Percentiles rank a stretch among this genome's conserved stretches.
Evolutionary conservation across 2,797 vertebrate genomes (phyloP).

Genomic region (Danio kyathit): DNA sequence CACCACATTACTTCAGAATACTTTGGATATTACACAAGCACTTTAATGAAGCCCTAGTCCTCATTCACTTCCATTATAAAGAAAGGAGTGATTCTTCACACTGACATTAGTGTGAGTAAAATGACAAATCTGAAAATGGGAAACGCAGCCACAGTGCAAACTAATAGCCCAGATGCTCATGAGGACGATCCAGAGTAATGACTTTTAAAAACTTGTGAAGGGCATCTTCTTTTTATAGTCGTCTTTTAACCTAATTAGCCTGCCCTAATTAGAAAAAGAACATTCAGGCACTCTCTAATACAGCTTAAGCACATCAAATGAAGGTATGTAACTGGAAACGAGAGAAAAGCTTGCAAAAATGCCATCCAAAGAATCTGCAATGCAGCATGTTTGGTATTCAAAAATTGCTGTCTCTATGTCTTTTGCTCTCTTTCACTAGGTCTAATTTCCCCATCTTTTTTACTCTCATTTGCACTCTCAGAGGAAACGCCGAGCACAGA

Average conservation of each 20-base stretch:
- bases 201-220: slow-evolving; percentile 18
- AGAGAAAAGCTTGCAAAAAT: background rate
- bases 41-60: background rate
- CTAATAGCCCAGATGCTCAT: slow-evolving; percentile 25
- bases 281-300: background rate
- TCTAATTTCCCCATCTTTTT: slow-evolving; percentile 8
- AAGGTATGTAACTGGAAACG: background rate
- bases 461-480: slow-evolving; percentile 12
- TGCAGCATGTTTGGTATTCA: slow-evolving; percentile 31
- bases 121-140: background rate
- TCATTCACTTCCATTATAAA: background rate
- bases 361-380: slow-evolving; percentile 1
- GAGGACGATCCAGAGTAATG: slow-evolving; percentile 4
- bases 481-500: background rate
- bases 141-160: background rate
- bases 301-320: background rate
- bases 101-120: background rate
- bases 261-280: slow-evolving; percentile 31
- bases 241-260: slow-evolving; percentile 30
- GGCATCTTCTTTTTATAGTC: slow-evolving; percentile 16
- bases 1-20: background rate
- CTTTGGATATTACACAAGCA: background rate
- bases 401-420: slow-evolving; percentile 32
- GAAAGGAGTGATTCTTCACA: slow-evolving; percentile 4
- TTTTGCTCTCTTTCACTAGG: background rate